phyloP scores from a whole-genome alignment of 2,797 vertebrate genomes.

The Gymnothorax javanicus region DNA sequence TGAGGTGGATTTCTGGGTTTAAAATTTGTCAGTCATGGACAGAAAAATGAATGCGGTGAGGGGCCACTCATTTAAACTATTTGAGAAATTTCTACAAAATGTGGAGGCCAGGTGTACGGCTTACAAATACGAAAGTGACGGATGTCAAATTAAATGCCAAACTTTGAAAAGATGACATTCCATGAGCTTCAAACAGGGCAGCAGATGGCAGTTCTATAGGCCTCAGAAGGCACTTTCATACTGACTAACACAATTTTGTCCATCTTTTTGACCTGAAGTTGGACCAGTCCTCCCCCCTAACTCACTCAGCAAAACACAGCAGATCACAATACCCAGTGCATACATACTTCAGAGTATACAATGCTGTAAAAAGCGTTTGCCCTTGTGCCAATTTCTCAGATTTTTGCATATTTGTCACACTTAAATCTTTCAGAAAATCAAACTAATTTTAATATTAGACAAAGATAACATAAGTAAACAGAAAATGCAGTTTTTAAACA shows the following conservation, averaged over 20 bases:
- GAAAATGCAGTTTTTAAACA: too few relatives aligned
- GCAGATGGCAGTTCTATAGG: neutral
- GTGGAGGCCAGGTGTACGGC: neutral
- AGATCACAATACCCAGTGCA: neutral
- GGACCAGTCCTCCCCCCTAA: neutral
- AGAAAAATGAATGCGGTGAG: neutral
- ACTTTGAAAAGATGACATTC: neutral
- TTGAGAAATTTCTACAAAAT: neutral
- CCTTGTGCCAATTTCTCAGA: too few relatives aligned
- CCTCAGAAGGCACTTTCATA: neutral
- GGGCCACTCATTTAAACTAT: conserved; percentile 2
- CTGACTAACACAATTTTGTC: neutral
- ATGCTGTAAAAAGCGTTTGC: too few relatives aligned
- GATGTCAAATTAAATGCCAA: neutral
- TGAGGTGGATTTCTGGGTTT: conserved; percentile 30
- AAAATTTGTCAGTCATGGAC: conserved; percentile 20
- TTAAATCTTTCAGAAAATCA: too few relatives aligned
- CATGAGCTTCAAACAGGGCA: neutral
- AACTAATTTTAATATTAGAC: too few relatives aligned
- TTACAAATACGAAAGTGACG: conserved; percentile 19
- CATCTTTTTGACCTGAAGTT: neutral
- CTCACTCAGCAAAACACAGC: neutral
- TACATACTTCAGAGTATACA: neutral
- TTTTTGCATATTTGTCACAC: too few relatives aligned
- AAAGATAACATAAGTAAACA: too few relatives aligned